phyloP scores from a whole-genome alignment of 1,140 invertebrate species.

The Druon quercuslanigerum region DNA sequence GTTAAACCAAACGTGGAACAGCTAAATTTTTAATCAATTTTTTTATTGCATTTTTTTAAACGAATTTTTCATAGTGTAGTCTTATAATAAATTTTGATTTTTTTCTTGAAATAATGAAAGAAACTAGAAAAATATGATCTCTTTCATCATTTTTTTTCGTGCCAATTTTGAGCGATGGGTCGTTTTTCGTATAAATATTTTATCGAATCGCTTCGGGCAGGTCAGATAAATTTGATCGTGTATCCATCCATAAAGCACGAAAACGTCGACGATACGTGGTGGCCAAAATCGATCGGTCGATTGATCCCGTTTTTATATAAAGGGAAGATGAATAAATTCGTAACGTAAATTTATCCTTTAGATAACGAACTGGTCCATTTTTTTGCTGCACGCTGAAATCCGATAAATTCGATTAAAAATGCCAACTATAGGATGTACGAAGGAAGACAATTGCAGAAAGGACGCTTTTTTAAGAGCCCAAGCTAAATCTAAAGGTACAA shows the following conservation, averaged over 20 bases:
- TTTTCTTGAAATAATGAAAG: too few relatives aligned
- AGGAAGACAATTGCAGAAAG: slow-evolving; percentile 59
- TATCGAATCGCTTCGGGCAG: slow-evolving; percentile 14
- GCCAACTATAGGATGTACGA: slow-evolving; percentile 60
- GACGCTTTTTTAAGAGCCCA: slow-evolving; percentile 46
- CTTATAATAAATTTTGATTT: too few relatives aligned
- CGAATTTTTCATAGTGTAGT: too few relatives aligned
- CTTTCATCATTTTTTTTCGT: not conserved
- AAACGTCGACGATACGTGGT: not conserved
- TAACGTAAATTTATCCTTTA: not conserved
- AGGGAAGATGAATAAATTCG: not conserved
- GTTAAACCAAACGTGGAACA: too few relatives aligned
- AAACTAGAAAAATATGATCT: too few relatives aligned
- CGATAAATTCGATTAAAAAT: slow-evolving; percentile 30
- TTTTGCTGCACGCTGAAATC: not conserved
- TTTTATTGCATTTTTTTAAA: too few relatives aligned
- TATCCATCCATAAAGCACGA: slow-evolving; percentile 11
- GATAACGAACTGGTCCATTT: not conserved
- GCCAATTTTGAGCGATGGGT: not conserved
- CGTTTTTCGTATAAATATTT: slow-evolving; percentile 18
- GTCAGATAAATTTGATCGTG: slow-evolving; percentile 11
- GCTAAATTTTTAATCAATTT: too few relatives aligned
- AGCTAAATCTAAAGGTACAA: slow-evolving; percentile 44
- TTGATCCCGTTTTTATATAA: not conserved
- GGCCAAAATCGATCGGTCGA: not conserved